Conservation (phyloP, 2,113 vertebrate genomes). For the Phaethon lepturus region DNA sequence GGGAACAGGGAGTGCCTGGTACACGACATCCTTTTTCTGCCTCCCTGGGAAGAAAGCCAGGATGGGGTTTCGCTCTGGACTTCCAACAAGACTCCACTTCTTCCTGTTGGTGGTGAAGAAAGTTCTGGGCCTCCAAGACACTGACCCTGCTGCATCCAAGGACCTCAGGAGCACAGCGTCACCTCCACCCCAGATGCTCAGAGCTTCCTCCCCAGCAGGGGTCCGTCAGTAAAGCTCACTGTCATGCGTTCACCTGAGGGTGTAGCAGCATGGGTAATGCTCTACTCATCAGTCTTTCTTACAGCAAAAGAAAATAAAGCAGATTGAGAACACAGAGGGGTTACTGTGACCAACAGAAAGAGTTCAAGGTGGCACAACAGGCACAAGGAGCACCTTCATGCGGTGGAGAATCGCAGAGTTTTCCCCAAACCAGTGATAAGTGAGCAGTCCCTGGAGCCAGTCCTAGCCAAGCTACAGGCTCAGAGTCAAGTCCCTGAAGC, state of each 20-base stretch:
- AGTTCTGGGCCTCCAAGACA: not conserved
- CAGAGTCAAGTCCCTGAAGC: not conserved
- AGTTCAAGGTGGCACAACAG: not conserved
- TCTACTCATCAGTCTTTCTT: not conserved
- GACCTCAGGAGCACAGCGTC: fast-evolving
- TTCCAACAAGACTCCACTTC: not conserved
- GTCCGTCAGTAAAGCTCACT: not conserved
- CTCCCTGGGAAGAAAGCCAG: not conserved
- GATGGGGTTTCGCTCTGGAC: not conserved
- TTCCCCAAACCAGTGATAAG: not conserved
- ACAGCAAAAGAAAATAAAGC: not conserved
- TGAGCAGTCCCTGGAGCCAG: not conserved
- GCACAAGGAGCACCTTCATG: not conserved
- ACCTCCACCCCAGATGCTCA: not conserved
- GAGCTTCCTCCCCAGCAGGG: not conserved
- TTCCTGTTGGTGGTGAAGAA: not conserved
- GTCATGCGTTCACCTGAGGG: not conserved
- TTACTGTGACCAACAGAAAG: not conserved
- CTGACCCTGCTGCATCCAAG: not conserved
- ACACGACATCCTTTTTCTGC: not conserved
- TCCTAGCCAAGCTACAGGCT: not conserved
- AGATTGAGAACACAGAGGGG: not conserved
- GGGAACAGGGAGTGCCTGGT: not conserved
- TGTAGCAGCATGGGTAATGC: fast-evolving
- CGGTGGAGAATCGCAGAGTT: not conserved